Evolutionary conservation across 2,797 vertebrate genomes (phyloP), one percentile per base, ranked within the genome.

Genomic region (Nyctibius grandis): DNA sequence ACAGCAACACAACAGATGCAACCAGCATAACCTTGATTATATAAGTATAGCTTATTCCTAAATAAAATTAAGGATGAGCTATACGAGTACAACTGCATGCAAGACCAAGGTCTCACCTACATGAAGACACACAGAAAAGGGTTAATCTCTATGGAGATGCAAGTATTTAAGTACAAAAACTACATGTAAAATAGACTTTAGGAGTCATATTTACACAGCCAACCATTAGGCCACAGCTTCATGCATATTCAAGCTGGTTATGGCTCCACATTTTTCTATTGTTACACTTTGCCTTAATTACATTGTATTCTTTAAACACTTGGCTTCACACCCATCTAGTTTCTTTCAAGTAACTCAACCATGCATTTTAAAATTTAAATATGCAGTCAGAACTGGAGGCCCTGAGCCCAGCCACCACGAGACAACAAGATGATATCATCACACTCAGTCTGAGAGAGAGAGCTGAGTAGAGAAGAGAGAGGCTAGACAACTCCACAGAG

Each of bases 221-320:
- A 89, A 79, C 26, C 26, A 42, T 5, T 89, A 73, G 77, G 56
- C 48, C 51, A 82, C 59, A 69, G 81, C 63, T 91, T 87, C 84
- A 73, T 25, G 22, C 1, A 5, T 63, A 74, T 87, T 80, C 63
- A 73, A 88, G 31, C 31, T 40, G 70, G 47, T 85, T 85, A 86
- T 42, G 34, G 86, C 42, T 93, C 78, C 78, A 56, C 48, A 57
- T 74, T 96, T 95, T 93, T 85, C 89, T 87, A 85, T 61, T 94
- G 94, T 95, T 94, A 87, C 70, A 73, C 74, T 88, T 63, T 53
- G 81, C 61, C 89, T 96, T 93, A 92, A 97, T 96, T 93, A 95
- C 68, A 89, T 6, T 88, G 90, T 96, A 86, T 90, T 95, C 86
- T 93, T 95, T 88, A 85, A 94, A 92, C 60, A 76, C 61, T 93